Evolutionary conservation across 2,888 invertebrate genomes (phyloP).

Genomic region (Campoplex nolae): DNA sequence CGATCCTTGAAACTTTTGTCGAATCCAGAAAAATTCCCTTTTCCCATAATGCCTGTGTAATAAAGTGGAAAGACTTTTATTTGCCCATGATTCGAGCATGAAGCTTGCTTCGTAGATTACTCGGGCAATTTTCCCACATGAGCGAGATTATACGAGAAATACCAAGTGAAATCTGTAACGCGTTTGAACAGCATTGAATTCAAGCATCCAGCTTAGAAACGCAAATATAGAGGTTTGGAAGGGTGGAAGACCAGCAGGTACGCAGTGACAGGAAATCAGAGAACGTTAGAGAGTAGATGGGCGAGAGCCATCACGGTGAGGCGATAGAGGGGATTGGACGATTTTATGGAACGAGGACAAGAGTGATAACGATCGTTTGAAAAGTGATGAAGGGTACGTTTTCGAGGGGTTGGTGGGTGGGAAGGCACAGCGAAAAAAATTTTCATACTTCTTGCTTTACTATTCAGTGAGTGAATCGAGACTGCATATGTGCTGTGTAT

Average conservation of each 20-base stretch:
- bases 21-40: too few species aligned
- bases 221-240: neutral
- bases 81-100: too few species aligned
- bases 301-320: neutral
- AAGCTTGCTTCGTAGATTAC: too few species aligned
- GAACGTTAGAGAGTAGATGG: neutral
- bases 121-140: too few species aligned
- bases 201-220: neutral
- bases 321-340: slow-evolving; percentile 21
- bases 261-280: neutral
- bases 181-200: neutral
- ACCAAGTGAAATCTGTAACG: neutral
- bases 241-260: neutral
- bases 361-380: slow-evolving; percentile 3
- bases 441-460: slow-evolving; percentile 52
- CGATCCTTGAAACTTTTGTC: too few species aligned
- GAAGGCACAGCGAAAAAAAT: slow-evolving; percentile 41
- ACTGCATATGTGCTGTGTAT: slow-evolving; percentile 6
- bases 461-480: slow-evolving; percentile 49
- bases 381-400: neutral
- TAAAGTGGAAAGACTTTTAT: too few species aligned
- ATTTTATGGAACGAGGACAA: slow-evolving; percentile 44
- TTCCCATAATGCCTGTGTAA: too few species aligned
- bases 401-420: neutral
- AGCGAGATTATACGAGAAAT: neutral